phyloP scores from a whole-genome alignment of 2,888 invertebrate genomes.

The Hirtodrosophila trivittata region DNA sequence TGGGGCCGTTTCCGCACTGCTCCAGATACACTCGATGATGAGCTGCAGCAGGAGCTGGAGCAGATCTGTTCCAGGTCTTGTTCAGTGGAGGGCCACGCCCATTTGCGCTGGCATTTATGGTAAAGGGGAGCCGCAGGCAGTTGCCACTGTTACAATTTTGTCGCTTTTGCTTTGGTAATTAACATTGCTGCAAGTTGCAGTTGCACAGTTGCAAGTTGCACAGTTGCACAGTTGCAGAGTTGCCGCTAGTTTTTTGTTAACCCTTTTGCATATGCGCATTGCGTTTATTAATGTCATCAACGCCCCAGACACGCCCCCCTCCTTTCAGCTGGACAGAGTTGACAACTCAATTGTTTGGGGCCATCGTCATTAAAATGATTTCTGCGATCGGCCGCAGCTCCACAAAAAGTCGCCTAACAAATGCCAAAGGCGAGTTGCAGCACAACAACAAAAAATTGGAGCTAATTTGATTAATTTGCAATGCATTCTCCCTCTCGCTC shows the following conservation, averaged over 20 bases:
- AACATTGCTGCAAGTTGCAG: constrained; percentile 52
- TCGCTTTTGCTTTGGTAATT: constrained; percentile 63
- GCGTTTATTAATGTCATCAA: constrained; percentile 75
- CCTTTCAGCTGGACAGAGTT: constrained; percentile 41
- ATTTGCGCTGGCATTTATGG: neutral
- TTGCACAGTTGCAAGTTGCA: constrained; percentile 8
- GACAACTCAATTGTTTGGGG: constrained; percentile 73
- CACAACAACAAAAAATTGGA: constrained; percentile 65
- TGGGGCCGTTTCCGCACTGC: constrained; percentile 66
- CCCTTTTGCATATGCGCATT: constrained; percentile 62
- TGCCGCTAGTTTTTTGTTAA: constrained; percentile 10
- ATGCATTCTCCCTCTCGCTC: constrained; percentile 32
- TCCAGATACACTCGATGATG: constrained; percentile 57
- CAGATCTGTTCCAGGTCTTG: constrained; percentile 8
- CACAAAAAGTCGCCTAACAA: constrained; percentile 53
- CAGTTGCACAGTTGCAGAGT: constrained; percentile 23
- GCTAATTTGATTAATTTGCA: constrained; percentile 81
- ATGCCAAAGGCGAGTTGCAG: constrained; percentile 50
- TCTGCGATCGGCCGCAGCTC: constrained; percentile 39
- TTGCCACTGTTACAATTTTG: constrained; percentile 76
- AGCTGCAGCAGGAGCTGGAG: constrained; percentile 17
- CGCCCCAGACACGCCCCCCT: constrained; percentile 49
- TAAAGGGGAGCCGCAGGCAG: constrained; percentile 40
- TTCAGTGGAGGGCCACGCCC: constrained; percentile 31
- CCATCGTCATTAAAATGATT: constrained; percentile 68